These are phyloP conservation scores for Perithous albicinctus DNA, from an alignment of 2,888 invertebrate species.

Conservation along the genomic window DNA sequence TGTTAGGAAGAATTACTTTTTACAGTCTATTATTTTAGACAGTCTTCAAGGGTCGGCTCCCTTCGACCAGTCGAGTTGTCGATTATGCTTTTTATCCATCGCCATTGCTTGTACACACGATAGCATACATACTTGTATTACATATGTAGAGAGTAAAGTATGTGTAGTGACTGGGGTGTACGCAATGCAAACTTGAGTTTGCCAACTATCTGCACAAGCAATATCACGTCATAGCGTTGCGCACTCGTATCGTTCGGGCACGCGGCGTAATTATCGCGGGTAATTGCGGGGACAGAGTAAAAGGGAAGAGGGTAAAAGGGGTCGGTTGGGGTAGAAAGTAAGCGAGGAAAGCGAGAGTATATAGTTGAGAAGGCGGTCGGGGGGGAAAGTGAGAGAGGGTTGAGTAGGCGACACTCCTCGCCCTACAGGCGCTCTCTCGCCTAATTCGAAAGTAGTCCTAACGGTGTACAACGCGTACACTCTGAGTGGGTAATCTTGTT, in stretches of 20 bases:
- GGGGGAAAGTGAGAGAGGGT: slow-evolving; percentile 27
- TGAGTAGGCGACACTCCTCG: background rate
- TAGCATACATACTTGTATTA: background rate
- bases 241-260: slow-evolving; percentile 65
- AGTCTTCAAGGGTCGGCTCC: too few relatives aligned
- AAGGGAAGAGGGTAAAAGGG: slow-evolving; percentile 29
- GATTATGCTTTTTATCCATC: slow-evolving; percentile 25
- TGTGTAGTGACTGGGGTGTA: slow-evolving; percentile 8
- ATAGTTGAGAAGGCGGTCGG: slow-evolving; percentile 19
- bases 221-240: slow-evolving; percentile 66
- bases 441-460: slow-evolving; percentile 70
- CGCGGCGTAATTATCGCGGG: slow-evolving; percentile 71
- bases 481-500: slow-evolving; percentile 75
- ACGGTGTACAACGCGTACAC: slow-evolving; percentile 51
- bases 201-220: slow-evolving; percentile 60
- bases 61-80: slow-evolving; percentile 23
- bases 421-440: slow-evolving; percentile 29
- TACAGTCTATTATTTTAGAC: too few relatives aligned
- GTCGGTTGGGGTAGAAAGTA: slow-evolving; percentile 39
- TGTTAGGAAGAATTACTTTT: too few relatives aligned
- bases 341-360: slow-evolving; percentile 35
- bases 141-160: slow-evolving; percentile 1
- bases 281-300: slow-evolving; percentile 68
- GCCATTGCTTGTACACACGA: slow-evolving; percentile 10
- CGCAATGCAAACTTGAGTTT: slow-evolving; percentile 62